Conservation (phyloP, 2,888 invertebrate species). For the Thalpophila matura region DNA sequence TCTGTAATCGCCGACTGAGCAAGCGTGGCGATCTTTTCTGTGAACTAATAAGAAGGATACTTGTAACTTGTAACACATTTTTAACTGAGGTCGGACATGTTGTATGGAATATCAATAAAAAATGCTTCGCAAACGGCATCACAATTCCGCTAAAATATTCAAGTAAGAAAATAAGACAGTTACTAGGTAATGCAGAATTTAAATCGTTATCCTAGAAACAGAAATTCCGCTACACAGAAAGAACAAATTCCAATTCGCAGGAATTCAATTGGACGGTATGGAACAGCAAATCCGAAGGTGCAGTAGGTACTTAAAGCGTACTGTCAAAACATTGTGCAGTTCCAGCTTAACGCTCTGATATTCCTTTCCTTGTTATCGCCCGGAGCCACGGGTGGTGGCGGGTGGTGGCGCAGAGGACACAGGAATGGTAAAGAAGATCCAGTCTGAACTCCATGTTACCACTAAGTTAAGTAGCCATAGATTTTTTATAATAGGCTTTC, state of each 20-base stretch:
- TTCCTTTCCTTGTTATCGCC: slow-evolving; percentile 67
- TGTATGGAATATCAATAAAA: too few relatives aligned
- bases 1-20: too few relatives aligned
- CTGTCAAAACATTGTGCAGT: slow-evolving; percentile 62
- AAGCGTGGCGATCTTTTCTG: too few relatives aligned
- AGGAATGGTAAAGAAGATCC: slow-evolving; percentile 16
- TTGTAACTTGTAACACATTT: too few relatives aligned
- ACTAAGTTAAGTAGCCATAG: too few relatives aligned
- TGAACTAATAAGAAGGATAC: too few relatives aligned
- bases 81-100: too few relatives aligned
- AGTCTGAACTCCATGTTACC: background rate
- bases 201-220: background rate
- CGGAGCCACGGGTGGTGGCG: slow-evolving; percentile 59
- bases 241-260: slow-evolving; percentile 24
- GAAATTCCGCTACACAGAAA: slow-evolving; percentile 5
- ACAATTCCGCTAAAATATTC: too few relatives aligned
- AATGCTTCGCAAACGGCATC: too few relatives aligned
- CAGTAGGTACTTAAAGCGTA: slow-evolving; percentile 41
- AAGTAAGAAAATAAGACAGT: background rate
- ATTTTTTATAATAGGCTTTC: too few relatives aligned
- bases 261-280: slow-evolving; percentile 25
- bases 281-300: slow-evolving; percentile 31
- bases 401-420: slow-evolving; percentile 5
- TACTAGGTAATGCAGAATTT: background rate
- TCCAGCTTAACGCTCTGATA: slow-evolving; percentile 61